Base-by-base conservation (phyloP, 2,888 invertebrate species). In the Eurytoma californica region DNA sequence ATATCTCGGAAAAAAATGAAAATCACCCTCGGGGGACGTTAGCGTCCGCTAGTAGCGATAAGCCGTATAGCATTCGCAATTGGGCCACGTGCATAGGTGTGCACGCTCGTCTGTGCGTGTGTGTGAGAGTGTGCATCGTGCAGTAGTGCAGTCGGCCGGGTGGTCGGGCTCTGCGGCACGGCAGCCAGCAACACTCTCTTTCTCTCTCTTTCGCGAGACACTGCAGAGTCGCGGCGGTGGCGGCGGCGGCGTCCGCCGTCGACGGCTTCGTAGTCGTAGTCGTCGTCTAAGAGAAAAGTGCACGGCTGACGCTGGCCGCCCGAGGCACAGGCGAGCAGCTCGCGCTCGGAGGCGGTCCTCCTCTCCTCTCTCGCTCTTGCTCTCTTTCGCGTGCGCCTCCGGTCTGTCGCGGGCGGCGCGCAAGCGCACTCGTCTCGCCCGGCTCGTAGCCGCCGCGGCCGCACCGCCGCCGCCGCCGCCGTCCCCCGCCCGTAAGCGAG, bases 211-310 rank as follows among this genome's bases (percentile, higher is more conserved):
- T 18, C 61, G 60, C 66, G 49, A 49, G 55, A 30, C 72, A 61
- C 28, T 61, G 77, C 61, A 63, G 80, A 28, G n/a, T 63, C 77
- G 82, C 67, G 55, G 61, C 60, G 60, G 60, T 72, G 61, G 70
- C 55, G n/a, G n/a, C n/a, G n/a, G n/a, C n/a, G n/a, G n/a, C n/a
- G n/a, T n/a, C n/a, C n/a, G n/a, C n/a, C n/a, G n/a, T n/a, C n/a
- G n/a, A n/a, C n/a, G n/a, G n/a, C n/a, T n/a, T n/a, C n/a, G n/a
- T n/a, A n/a, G n/a, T n/a, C n/a, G n/a, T n/a, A n/a, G n/a, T n/a
- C n/a, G 91, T 91, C 91, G 91, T 92, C 92, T 91, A 92, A 91
- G 30, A 60, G 60, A 60, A 60, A 60, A 60, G 60, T 60, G 60
- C 60, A 24, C 60, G n/a, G 60, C 28, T 24, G 60, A n/a, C 20